A percentile compares a stretch with the other conserved stretches of the same genome.
phyloP scores from a whole-genome alignment of 1,140 invertebrate species.

The Vanessa tameamea region DNA sequence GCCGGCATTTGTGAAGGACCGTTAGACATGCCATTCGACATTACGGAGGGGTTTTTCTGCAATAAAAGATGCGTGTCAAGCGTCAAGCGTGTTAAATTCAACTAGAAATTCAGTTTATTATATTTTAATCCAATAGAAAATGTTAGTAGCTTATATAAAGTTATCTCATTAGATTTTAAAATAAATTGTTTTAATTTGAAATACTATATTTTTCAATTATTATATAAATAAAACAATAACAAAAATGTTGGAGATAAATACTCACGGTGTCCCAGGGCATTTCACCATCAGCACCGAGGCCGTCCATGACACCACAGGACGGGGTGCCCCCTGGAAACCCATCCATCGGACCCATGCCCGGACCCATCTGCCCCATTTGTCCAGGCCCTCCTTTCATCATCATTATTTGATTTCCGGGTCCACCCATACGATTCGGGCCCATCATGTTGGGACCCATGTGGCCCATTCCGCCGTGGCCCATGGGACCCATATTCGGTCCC shows the following conservation, averaged over 20 bases:
- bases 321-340: conserved; percentile 80
- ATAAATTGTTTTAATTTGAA: not conserved
- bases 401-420: conserved; percentile 75
- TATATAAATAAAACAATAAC: not conserved
- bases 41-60: conserved; percentile 77
- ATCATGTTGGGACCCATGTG: conserved; percentile 80
- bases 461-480: conserved; percentile 79
- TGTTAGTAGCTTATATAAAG: too few species aligned
- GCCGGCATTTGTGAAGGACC: conserved; percentile 61
- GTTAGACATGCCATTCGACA: conserved; percentile 74
- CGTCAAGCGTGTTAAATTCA: not conserved
- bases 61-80: conserved; percentile 28
- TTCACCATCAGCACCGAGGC: conserved; percentile 80
- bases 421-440: conserved; percentile 72
- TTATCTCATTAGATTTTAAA: not conserved
- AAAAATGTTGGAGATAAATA: conserved; percentile 33
- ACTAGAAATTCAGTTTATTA: not conserved
- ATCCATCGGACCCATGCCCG: conserved; percentile 78
- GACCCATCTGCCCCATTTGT: conserved; percentile 75
- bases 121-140: not conserved
- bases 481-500: conserved; percentile 76
- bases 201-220: not conserved
- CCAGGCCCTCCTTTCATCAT: conserved; percentile 77
- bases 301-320: conserved; percentile 80
- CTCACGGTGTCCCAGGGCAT: conserved; percentile 81